Conservation (phyloP, 1,140 invertebrate species). For the Chionoecetes opilio region DNA sequence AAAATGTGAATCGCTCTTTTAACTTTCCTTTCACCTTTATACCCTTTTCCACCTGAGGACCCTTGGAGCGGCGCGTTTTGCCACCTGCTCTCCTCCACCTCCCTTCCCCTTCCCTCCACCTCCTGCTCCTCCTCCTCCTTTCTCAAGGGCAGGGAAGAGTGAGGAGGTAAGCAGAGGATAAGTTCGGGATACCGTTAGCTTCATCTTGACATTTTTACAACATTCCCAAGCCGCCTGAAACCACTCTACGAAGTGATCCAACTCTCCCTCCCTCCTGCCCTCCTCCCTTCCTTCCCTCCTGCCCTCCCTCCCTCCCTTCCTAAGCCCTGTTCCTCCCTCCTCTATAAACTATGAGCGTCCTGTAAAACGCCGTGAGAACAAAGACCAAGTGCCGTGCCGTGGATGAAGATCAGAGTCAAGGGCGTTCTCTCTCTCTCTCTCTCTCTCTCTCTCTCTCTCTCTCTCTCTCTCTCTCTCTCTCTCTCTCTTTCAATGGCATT, state of each 20-base stretch:
- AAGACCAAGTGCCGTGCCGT: too few relatives aligned
- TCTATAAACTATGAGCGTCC: background rate
- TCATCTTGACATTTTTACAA: background rate
- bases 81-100: too few relatives aligned
- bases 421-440: background rate
- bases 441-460: conserved; percentile 39
- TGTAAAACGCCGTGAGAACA: background rate
- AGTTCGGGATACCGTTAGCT: background rate
- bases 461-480: conserved; percentile 46
- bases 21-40: too few relatives aligned
- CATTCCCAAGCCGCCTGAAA: too few relatives aligned
- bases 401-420: background rate
- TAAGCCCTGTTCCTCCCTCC: background rate
- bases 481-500: background rate
- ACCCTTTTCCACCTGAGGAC: too few relatives aligned
- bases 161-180: background rate
- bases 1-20: too few relatives aligned
- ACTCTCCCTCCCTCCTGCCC: background rate
- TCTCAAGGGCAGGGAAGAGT: too few relatives aligned
- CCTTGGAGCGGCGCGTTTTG: too few relatives aligned
- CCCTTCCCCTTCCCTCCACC: too few relatives aligned
- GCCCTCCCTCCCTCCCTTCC: background rate
- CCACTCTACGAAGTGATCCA: background rate
- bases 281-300: background rate
- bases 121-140: too few relatives aligned